These are phyloP conservation scores for Pelecanus crispus DNA, from an alignment of 2,113 vertebrate species.

Conservation along the genomic window DNA sequence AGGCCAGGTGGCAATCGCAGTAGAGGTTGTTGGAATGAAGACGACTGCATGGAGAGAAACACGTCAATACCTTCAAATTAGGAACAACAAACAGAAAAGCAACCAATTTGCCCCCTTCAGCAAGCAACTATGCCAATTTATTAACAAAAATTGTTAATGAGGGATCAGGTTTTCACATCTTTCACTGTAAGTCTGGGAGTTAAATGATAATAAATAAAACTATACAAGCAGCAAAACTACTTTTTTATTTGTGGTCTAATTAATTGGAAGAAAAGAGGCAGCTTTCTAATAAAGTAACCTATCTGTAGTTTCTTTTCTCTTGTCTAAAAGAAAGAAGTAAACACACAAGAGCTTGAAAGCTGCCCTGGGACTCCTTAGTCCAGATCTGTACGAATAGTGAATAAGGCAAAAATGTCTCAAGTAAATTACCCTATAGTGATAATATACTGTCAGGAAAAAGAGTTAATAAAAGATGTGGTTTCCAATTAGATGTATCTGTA, in stretches of 20 bases:
- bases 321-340: constrained; percentile 23
- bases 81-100: not conserved
- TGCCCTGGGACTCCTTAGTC: not conserved
- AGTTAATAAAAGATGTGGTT: constrained; percentile 43
- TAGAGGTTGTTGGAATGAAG: constrained; percentile 98
- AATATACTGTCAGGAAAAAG: not conserved
- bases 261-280: not conserved
- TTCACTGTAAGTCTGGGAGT: not conserved
- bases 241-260: constrained; percentile 1
- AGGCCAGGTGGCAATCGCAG: constrained; percentile 95
- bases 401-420: constrained; percentile 19
- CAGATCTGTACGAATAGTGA: not conserved
- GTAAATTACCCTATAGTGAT: not conserved
- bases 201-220: not conserved
- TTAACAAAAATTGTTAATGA: not conserved
- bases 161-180: not conserved
- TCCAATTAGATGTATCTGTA: constrained; percentile 43
- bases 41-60: constrained; percentile 73
- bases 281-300: constrained; percentile 5
- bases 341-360: not conserved
- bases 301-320: not conserved
- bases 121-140: not conserved
- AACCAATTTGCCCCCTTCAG: not conserved
- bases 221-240: not conserved
- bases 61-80: not conserved